A percentile compares a stretch with the other conserved stretches of the same genome.
phyloP scores from a whole-genome alignment of 2,888 invertebrate genomes.

The Opisthograptis luteolata region DNA sequence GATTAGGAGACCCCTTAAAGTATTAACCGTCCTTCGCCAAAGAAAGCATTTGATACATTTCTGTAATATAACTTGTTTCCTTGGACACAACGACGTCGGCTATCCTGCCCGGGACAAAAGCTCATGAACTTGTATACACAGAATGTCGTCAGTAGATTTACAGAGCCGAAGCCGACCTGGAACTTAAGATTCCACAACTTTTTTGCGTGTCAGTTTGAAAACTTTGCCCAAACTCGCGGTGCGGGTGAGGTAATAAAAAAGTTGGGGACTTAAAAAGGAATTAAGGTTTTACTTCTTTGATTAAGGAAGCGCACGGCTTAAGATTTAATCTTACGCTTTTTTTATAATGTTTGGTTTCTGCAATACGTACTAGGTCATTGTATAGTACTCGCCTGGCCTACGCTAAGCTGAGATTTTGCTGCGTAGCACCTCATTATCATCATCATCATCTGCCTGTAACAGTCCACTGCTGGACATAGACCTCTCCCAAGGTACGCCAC shows the following conservation, averaged over 20 bases:
- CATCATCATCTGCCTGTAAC: too few relatives aligned
- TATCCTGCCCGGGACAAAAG: background rate
- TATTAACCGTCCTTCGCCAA: background rate
- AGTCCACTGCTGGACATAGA: too few relatives aligned
- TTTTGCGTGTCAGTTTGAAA: background rate
- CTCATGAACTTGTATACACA: background rate
- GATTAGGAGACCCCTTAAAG: background rate
- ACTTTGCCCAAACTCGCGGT: background rate
- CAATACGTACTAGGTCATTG: too few relatives aligned
- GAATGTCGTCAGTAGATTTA: conserved; percentile 1
- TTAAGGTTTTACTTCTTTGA: background rate
- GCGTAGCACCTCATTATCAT: too few relatives aligned
- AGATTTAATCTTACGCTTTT: too few relatives aligned
- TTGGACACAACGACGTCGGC: background rate
- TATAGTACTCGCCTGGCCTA: too few relatives aligned
- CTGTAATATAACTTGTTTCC: background rate
- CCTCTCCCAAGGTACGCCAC: too few relatives aligned
- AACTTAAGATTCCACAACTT: background rate
- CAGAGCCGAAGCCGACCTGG: background rate
- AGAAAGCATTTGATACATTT: background rate
- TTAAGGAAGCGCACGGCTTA: background rate
- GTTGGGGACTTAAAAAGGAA: background rate
- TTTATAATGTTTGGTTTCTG: too few relatives aligned
- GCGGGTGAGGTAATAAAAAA: background rate
- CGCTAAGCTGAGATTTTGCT: too few relatives aligned